phyloP scores from a whole-genome alignment of 2,888 invertebrate species.

The Xylophagus ater region DNA sequence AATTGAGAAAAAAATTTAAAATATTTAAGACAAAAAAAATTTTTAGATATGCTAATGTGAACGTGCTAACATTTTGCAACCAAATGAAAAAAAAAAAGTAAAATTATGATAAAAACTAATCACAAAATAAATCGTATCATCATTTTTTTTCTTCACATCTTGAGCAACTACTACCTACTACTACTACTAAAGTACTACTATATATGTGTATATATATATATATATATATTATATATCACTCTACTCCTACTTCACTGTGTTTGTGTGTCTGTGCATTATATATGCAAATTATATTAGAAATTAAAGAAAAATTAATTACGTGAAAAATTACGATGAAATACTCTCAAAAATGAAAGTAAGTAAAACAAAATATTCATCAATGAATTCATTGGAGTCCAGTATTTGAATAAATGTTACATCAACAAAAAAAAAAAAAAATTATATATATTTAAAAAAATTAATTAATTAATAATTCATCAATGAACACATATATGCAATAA shows the following conservation, averaged over 20 bases:
- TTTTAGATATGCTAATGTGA: too few relatives aligned
- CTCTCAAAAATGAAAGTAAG: neutral
- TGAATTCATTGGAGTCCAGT: too few relatives aligned
- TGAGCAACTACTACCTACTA: too few relatives aligned
- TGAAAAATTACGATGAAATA: neutral
- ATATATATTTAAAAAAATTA: slow-evolving; percentile 8
- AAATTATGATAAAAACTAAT: too few relatives aligned
- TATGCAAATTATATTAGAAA: slow-evolving; percentile 20
- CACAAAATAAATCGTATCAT: too few relatives aligned
- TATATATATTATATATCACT: slow-evolving; percentile 15
- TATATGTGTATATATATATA: slow-evolving; percentile 11
- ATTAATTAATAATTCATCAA: slow-evolving; percentile 1
- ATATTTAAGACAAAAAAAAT: too few relatives aligned
- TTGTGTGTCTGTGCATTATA: slow-evolving; percentile 22
- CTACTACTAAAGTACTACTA: slow-evolving; percentile 7
- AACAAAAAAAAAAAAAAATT: slow-evolving; percentile 7
- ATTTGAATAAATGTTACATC: neutral
- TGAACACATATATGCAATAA: slow-evolving; percentile 8
- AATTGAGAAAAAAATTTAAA: slow-evolving; percentile 20
- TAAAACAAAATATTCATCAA: slow-evolving; percentile 9
- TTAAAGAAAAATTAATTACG: too few relatives aligned
- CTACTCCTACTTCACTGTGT: slow-evolving; percentile 14
- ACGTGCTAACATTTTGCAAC: too few relatives aligned
- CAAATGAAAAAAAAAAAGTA: too few relatives aligned
- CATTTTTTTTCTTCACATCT: too few relatives aligned